Evolutionary conservation across 2,888 invertebrate genomes (phyloP).

Genomic region (Ferdinandea cuprea): DNA sequence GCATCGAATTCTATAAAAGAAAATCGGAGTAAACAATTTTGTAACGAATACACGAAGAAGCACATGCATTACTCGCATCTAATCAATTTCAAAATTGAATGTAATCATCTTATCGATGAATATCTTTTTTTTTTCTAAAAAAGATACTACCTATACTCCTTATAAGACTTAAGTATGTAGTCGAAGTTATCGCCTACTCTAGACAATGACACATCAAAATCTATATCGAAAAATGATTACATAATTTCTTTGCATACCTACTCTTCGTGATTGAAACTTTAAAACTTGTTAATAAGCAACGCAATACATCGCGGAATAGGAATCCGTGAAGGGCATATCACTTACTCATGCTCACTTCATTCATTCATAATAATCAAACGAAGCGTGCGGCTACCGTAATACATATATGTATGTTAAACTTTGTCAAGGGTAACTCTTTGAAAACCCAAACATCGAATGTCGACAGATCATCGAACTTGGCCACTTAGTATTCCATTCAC

Average conservation of each 20-base stretch:
- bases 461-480: constrained; percentile 51
- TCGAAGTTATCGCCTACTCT: not conserved
- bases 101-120: no score
- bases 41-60: no score
- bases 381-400: not conserved
- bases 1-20: no score
- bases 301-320: not conserved
- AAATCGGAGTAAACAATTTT: no score
- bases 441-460: constrained; percentile 12
- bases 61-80: no score
- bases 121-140: no score
- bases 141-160: no score
- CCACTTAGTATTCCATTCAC: constrained; percentile 34
- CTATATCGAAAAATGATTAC: not conserved
- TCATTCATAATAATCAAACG: constrained; percentile 3
- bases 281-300: not conserved
- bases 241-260: not conserved
- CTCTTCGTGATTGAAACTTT: constrained; percentile 16
- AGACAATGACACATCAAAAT: constrained; percentile 12
- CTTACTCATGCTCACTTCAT: constrained; percentile 2
- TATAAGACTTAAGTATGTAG: no score
- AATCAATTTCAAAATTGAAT: no score
- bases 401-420: not conserved
- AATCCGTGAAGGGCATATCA: constrained; percentile 16
- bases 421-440: constrained; percentile 17